Evolutionary conservation across 92 coral and sea anemone genomes (phyloP).

Genomic region (Siderastrea siderea): DNA sequence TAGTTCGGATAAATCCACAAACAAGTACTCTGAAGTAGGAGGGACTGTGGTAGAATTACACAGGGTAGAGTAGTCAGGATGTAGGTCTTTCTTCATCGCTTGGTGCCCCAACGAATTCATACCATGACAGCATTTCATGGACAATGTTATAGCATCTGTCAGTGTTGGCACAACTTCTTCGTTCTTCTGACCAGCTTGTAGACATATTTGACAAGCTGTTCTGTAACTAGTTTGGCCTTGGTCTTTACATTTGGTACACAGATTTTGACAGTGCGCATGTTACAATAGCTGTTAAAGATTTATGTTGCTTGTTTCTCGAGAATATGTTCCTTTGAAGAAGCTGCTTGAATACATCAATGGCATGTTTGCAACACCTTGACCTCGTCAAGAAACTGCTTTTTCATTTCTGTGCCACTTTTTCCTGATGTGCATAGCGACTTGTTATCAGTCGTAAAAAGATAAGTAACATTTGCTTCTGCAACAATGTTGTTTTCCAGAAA

Average conservation of each 20-base stretch:
- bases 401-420: constrained; percentile 53
- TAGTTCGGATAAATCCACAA: constrained; percentile 71
- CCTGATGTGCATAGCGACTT: constrained; percentile 67
- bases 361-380: constrained; percentile 52
- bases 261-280: constrained; percentile 3
- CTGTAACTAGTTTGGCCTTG: constrained; percentile 28
- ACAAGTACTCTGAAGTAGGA: constrained; percentile 62
- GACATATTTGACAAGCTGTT: constrained; percentile 53
- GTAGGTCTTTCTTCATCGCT: constrained; percentile 72
- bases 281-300: constrained; percentile 29
- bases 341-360: constrained; percentile 45
- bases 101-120: constrained; percentile 57
- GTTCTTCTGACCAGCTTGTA: constrained; percentile 27
- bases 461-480: constrained; percentile 53
- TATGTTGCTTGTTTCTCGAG: constrained; percentile 40
- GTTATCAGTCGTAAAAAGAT: constrained; percentile 42
- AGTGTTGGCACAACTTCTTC: constrained; percentile 60
- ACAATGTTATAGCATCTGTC: constrained; percentile 75
- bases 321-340: constrained; percentile 33
- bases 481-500: constrained; percentile 46
- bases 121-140: constrained; percentile 73
- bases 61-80: constrained; percentile 58
- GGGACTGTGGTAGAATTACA: constrained; percentile 50
- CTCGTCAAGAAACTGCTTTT: constrained; percentile 55
- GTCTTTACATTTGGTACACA: background rate